Conservation (phyloP, 37 sponge, comb jelly and placozoan species). For the Bolinopsis microptera region DNA sequence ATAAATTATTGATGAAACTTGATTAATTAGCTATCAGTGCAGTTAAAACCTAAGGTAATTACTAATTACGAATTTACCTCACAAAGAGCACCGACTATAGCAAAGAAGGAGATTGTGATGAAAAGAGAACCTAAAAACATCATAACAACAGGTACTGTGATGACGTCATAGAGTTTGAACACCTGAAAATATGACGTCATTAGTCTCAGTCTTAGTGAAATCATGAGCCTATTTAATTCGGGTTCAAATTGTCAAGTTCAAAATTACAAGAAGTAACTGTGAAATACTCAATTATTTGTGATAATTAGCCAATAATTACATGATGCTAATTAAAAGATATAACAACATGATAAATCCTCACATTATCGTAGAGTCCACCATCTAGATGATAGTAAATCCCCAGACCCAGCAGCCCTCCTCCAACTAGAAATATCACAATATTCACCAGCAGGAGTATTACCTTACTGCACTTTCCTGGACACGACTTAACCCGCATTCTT, state of each 20-base stretch:
- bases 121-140: constrained; percentile 1
- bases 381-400: constrained; percentile 17
- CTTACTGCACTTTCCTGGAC: constrained; percentile 14
- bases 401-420: neutral
- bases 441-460: constrained; percentile 11
- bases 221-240: neutral
- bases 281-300: neutral
- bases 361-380: neutral
- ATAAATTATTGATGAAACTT: too few species aligned
- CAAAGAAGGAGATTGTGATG: neutral
- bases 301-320: neutral
- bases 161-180: neutral
- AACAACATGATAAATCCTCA: too few species aligned
- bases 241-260: too few species aligned
- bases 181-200: neutral
- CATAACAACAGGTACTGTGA: neutral
- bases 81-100: constrained; percentile 17
- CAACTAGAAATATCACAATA: constrained; percentile 8
- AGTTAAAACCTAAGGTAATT: too few species aligned
- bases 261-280: neutral
- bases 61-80: constrained; percentile 21
- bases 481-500: constrained; percentile 2
- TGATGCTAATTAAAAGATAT: neutral
- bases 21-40: too few species aligned
- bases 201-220: neutral